Conservation (phyloP, 2,888 invertebrate genomes). For the Platypus cylindrus region DNA sequence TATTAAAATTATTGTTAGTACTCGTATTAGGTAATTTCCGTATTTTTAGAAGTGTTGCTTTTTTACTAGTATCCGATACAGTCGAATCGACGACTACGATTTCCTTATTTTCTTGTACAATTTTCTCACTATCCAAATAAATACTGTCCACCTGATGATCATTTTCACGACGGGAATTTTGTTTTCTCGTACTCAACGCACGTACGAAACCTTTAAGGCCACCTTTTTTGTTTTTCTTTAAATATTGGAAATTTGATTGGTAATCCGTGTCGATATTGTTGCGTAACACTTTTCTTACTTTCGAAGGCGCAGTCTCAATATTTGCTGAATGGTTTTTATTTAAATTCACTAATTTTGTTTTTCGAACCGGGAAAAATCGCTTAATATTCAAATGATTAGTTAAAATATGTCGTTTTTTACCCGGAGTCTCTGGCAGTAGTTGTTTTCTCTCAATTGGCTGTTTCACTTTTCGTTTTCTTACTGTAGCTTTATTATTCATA, state of each 20-base stretch:
- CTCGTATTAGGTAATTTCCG: neutral
- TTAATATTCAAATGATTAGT: slow-evolving; percentile 24
- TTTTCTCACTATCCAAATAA: neutral
- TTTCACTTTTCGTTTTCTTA: too few relatives aligned
- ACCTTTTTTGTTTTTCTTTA: slow-evolving; percentile 14
- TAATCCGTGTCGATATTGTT: neutral
- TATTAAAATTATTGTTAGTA: slow-evolving; percentile 9
- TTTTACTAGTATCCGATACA: slow-evolving; percentile 12
- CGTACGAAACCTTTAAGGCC: slow-evolving; percentile 18
- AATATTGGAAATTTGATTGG: slow-evolving; percentile 6
- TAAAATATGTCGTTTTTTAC: slow-evolving; percentile 6
- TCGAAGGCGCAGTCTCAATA: neutral
- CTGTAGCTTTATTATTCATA: slow-evolving; percentile 5
- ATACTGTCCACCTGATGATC: neutral
- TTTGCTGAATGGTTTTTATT: slow-evolving; percentile 10
- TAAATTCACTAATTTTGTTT: slow-evolving; percentile 10
- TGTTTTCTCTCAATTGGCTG: slow-evolving; percentile 1
- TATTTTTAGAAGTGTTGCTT: slow-evolving; percentile 5
- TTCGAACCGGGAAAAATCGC: slow-evolving; percentile 27
- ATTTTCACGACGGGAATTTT: slow-evolving; percentile 9
- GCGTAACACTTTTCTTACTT: slow-evolving; percentile 6
- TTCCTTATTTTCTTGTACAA: too few relatives aligned
- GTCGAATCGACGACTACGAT: too few relatives aligned
- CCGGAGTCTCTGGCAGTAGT: too few relatives aligned
- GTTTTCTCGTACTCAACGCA: slow-evolving; percentile 18